phyloP scores from a whole-genome alignment of 2,888 invertebrate species.

The Eucera pruinosa region DNA sequence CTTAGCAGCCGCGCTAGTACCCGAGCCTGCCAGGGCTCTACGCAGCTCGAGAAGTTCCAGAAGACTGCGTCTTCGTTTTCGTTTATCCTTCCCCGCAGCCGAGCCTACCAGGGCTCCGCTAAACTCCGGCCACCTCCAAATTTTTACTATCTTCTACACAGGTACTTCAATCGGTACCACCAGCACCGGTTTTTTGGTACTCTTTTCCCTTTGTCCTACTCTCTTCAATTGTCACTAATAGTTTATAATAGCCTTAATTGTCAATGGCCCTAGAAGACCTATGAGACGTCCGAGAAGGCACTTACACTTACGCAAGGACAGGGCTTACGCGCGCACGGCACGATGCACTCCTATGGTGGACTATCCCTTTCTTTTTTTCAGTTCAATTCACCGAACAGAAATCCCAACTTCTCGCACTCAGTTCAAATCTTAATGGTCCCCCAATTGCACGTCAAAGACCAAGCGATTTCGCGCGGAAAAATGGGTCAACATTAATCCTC shows the following conservation, averaged over 20 bases:
- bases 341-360: constrained; percentile 49
- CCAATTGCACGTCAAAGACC: constrained; percentile 44
- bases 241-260: neutral
- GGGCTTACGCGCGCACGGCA: constrained; percentile 60
- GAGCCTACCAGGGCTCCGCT: constrained; percentile 63
- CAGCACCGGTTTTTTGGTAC: neutral
- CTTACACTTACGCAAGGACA: constrained; percentile 60
- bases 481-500: constrained; percentile 85
- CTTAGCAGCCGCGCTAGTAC: constrained; percentile 86
- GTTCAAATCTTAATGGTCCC: constrained; percentile 35
- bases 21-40: constrained; percentile 88
- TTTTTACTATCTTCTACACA: constrained; percentile 55
- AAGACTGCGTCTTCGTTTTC: constrained; percentile 64
- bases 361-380: constrained; percentile 11
- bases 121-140: constrained; percentile 51
- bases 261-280: constrained; percentile 35
- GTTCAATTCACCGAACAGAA: constrained; percentile 16
- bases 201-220: neutral
- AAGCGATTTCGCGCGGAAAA: constrained; percentile 74
- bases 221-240: neutral
- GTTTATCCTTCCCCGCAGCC: constrained; percentile 38
- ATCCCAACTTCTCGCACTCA: constrained; percentile 13
- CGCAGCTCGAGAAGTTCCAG: constrained; percentile 76
- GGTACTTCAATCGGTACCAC: constrained; percentile 6
- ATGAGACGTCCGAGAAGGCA: constrained; percentile 49